phyloP scores from a whole-genome alignment of 2,113 vertebrate species.

The Steatornis caripensis region DNA sequence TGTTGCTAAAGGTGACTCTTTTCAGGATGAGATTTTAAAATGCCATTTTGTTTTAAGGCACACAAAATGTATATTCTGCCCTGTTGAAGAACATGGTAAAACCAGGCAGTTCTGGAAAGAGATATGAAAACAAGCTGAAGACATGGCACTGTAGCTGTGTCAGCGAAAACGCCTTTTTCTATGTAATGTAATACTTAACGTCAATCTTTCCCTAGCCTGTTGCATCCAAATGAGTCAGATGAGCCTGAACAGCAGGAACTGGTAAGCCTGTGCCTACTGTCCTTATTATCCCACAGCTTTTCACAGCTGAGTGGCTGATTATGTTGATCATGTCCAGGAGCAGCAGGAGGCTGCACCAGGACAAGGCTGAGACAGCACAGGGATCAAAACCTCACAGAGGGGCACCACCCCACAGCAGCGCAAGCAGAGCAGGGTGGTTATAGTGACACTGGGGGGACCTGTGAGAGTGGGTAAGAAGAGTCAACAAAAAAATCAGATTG shows the following conservation, averaged over 20 bases:
- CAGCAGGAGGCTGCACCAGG: neutral
- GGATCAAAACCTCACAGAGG: neutral
- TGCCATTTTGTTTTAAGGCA: neutral
- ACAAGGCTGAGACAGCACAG: rapidly evolving
- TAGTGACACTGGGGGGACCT: neutral
- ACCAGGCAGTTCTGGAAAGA: neutral
- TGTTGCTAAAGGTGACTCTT: neutral
- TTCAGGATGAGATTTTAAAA: neutral
- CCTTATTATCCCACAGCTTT: neutral
- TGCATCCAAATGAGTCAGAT: neutral
- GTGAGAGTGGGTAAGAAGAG: rapidly evolving
- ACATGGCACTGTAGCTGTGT: rapidly evolving
- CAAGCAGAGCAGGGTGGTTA: neutral
- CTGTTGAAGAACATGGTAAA: neutral
- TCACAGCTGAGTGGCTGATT: neutral
- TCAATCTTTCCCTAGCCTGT: neutral
- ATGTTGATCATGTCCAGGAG: neutral
- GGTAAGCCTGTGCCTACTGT: neutral
- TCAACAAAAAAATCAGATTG: neutral
- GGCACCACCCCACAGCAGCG: neutral
- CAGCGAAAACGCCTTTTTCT: neutral
- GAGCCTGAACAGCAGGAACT: neutral
- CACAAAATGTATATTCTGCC: neutral
- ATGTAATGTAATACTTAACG: neutral
- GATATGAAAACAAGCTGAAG: neutral